These are phyloP conservation scores for Paradisaea rubra DNA, from an alignment of 2,113 vertebrate species.

Conservation along the genomic window DNA sequence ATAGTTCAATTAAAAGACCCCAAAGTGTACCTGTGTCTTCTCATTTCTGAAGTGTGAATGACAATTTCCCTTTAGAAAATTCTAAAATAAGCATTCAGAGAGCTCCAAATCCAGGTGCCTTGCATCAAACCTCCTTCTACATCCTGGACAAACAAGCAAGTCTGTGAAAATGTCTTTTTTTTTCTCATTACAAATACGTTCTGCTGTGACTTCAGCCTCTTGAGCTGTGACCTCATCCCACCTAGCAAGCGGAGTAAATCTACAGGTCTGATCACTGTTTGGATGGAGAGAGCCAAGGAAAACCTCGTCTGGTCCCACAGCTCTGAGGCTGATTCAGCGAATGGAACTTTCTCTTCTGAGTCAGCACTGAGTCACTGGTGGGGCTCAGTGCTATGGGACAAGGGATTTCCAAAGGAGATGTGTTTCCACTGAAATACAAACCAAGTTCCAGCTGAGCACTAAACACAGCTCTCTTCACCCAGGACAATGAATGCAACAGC, in stretches of 20 bases:
- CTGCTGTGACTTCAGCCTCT: background rate
- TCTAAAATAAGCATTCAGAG: background rate
- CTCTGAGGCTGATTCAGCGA: background rate
- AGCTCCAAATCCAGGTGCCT: background rate
- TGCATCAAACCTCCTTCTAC: background rate
- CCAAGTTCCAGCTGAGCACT: background rate
- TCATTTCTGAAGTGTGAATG: background rate
- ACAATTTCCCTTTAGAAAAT: background rate
- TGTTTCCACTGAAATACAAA: background rate
- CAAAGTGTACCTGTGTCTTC: background rate
- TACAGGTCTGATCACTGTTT: background rate
- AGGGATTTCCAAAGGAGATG: background rate
- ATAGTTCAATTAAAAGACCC: background rate
- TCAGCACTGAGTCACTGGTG: slow-evolving; percentile 11
- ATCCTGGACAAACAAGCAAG: background rate
- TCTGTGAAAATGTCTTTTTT: background rate
- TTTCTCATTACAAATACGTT: background rate
- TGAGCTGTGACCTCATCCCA: background rate
- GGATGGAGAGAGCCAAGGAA: background rate
- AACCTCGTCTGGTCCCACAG: background rate
- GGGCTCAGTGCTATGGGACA: background rate
- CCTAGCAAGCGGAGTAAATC: background rate
- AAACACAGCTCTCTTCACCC: background rate
- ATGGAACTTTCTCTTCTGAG: background rate
- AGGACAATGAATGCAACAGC: background rate